Evolutionary conservation across 2,113 vertebrate species (phyloP).

Genomic region (Hemicordylus capensis): DNA sequence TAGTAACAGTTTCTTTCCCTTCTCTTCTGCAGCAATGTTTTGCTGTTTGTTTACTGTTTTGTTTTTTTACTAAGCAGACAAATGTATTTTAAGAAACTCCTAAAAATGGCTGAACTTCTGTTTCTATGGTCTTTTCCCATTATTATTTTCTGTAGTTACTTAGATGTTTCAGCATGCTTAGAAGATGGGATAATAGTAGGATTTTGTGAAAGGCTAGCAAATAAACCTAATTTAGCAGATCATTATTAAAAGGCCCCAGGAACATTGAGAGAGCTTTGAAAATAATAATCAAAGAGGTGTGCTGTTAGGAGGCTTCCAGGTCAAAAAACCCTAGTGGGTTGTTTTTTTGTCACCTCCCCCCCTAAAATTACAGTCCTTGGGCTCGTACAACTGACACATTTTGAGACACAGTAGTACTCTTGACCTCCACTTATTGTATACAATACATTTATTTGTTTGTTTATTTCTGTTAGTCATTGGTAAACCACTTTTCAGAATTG

Average conservation of each 20-base stretch:
- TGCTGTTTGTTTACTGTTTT: not conserved
- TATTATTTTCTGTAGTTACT: constrained; percentile 15
- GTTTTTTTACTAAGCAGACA: constrained; percentile 34
- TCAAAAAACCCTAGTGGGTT: not conserved
- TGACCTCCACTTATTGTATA: not conserved
- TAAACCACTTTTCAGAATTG: not conserved
- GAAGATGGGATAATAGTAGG: constrained; percentile 17
- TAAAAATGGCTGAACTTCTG: constrained; percentile 50
- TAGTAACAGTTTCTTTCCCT: not conserved
- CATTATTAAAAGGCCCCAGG: not conserved
- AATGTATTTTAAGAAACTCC: constrained; percentile 16
- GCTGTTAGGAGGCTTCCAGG: not conserved
- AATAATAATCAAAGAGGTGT: not conserved
- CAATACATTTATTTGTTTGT: not conserved
- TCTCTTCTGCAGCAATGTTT: not conserved
- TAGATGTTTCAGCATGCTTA: constrained; percentile 6
- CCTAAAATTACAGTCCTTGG: not conserved
- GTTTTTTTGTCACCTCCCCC: no score
- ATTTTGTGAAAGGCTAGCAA: not conserved
- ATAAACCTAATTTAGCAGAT: not conserved
- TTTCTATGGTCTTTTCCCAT: constrained; percentile 56
- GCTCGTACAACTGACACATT: not conserved
- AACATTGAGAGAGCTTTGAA: not conserved
- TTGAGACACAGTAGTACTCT: not conserved
- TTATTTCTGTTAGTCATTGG: not conserved